Conservation (phyloP, 2,888 invertebrate genomes). For the Aplocera efformata region DNA sequence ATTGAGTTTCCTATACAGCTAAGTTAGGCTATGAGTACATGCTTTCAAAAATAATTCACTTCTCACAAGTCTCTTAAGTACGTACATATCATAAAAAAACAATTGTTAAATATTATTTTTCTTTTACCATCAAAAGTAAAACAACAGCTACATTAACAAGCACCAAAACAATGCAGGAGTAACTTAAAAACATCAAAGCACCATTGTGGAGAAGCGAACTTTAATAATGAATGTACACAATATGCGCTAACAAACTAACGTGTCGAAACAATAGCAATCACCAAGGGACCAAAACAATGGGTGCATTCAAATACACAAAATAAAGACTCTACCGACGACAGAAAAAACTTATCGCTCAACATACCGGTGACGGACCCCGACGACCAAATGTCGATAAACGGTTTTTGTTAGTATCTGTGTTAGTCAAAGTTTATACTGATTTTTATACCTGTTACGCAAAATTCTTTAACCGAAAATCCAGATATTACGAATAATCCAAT, state of each 20-base stretch:
- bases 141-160: conserved; percentile 7
- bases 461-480: conserved; percentile 33
- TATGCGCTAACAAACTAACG: conserved; percentile 41
- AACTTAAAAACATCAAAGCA: conserved; percentile 35
- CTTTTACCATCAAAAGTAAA: not conserved
- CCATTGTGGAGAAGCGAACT: conserved; percentile 29
- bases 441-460: conserved; percentile 31
- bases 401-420: conserved; percentile 34
- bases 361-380: conserved; percentile 50
- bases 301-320: conserved; percentile 58
- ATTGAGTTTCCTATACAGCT: no score
- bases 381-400: conserved; percentile 31
- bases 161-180: conserved; percentile 14
- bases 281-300: conserved; percentile 51
- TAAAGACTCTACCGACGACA: conserved; percentile 49
- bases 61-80: not conserved
- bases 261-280: conserved; percentile 44
- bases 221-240: conserved; percentile 49
- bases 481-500: conserved; percentile 40
- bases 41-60: no score
- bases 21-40: no score
- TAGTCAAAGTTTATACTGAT: conserved; percentile 39
- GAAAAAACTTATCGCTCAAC: conserved; percentile 57
- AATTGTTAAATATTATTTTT: conserved; percentile 2
- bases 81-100: not conserved